Evolutionary conservation across 1,140 invertebrate genomes (phyloP).

Genomic region (Drosophila novamexicana): DNA sequence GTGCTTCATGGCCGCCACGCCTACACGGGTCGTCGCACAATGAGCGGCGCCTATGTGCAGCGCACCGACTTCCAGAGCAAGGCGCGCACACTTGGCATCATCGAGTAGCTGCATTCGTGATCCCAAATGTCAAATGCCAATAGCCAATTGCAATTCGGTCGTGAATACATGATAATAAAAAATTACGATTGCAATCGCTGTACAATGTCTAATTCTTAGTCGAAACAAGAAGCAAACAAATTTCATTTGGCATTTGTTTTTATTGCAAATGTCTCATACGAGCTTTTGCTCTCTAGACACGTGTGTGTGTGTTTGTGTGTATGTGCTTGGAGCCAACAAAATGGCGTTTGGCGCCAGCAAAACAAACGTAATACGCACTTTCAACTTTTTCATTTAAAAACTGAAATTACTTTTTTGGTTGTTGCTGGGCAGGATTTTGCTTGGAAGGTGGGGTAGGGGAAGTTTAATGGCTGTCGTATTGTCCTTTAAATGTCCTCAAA

Average conservation of each 20-base stretch:
- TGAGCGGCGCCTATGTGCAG: constrained; percentile 87
- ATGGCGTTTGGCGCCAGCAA: constrained; percentile 31
- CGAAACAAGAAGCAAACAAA: constrained; percentile 49
- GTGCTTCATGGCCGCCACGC: constrained; percentile 89
- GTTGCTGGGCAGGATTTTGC: constrained; percentile 5
- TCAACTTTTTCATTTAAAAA: constrained; percentile 82
- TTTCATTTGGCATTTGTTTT: constrained; percentile 78
- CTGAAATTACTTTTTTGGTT: constrained; percentile 75
- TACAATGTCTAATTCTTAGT: constrained; percentile 65
- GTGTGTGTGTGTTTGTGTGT: constrained; percentile 25
- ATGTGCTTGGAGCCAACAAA: constrained; percentile 53
- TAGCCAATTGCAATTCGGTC: constrained; percentile 45
- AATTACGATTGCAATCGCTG: constrained; percentile 72
- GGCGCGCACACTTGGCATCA: constrained; percentile 85
- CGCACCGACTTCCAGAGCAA: constrained; percentile 87
- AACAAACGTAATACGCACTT: constrained; percentile 66
- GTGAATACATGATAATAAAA: constrained; percentile 65
- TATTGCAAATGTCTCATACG: constrained; percentile 62
- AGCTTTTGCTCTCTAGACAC: constrained; percentile 9
- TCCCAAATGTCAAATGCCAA: constrained; percentile 18
- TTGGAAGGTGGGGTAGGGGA: background rate
- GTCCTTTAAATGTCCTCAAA: constrained; percentile 77
- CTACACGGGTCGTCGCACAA: constrained; percentile 87
- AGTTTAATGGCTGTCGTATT: constrained; percentile 67
- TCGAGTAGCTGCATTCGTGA: constrained; percentile 58